Evolutionary conservation across 2,888 invertebrate species (phyloP).

Genomic region (Ephialtes manifestator): DNA sequence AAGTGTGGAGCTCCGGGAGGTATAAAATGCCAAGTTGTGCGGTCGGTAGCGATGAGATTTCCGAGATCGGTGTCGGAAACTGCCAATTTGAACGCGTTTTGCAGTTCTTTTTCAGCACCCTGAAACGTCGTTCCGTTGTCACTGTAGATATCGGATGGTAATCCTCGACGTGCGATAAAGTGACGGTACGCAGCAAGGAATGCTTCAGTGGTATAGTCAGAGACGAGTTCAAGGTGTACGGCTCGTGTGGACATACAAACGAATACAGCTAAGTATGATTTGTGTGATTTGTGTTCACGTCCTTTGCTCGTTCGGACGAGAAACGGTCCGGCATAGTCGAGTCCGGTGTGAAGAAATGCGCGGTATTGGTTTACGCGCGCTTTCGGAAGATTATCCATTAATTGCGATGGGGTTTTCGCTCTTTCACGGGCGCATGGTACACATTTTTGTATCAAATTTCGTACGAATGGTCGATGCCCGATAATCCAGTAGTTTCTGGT

Average conservation of each 20-base stretch:
- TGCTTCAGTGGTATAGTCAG: conserved; percentile 24
- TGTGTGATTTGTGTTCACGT: conserved; percentile 35
- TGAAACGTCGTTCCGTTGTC: conserved; percentile 62
- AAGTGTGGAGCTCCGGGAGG: conserved; percentile 48
- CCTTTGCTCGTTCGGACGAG: conserved; percentile 46
- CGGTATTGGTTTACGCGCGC: not conserved
- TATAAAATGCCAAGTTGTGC: conserved; percentile 44
- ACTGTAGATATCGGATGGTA: conserved; percentile 47
- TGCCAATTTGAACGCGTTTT: not conserved
- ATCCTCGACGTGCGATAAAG: conserved; percentile 47
- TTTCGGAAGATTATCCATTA: not conserved
- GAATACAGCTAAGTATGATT: conserved; percentile 57
- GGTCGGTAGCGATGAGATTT: conserved; percentile 1
- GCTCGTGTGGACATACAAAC: conserved; percentile 46
- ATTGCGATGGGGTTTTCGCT: not conserved
- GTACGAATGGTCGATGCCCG: conserved; percentile 3
- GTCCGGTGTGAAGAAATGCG: conserved; percentile 43
- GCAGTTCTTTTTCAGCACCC: conserved; percentile 11
- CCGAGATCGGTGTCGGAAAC: no score
- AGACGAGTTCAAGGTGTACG: conserved; percentile 52
- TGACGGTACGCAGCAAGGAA: conserved; percentile 60
- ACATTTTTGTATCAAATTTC: conserved; percentile 52
- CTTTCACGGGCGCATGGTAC: conserved; percentile 54
- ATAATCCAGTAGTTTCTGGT: conserved; percentile 55
- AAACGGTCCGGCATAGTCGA: conserved; percentile 66